These are phyloP conservation scores for Pristionchus mayeri DNA, from an alignment of 2,888 invertebrate genomes.

Conservation along the genomic window DNA sequence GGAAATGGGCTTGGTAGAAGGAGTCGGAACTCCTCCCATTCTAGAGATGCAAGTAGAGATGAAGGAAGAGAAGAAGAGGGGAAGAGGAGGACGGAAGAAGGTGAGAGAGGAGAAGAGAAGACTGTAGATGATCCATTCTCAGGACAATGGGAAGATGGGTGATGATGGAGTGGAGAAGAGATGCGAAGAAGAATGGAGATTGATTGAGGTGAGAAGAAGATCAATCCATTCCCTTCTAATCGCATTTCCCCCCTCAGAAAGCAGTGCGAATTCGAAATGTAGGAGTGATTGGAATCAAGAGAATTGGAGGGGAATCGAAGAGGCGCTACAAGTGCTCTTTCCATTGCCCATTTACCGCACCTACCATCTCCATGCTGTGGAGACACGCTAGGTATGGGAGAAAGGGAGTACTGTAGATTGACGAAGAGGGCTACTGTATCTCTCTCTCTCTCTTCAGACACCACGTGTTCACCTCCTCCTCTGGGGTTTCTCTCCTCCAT, in stretches of 20 bases:
- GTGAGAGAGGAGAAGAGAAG: not conserved
- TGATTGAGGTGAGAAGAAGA: not conserved
- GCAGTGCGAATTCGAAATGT: conserved; percentile 19
- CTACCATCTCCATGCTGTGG: not conserved
- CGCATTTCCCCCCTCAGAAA: not conserved
- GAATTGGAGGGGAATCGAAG: not conserved
- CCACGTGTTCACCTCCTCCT: not conserved
- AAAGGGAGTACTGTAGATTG: not conserved
- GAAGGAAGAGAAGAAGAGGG: not conserved
- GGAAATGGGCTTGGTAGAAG: not conserved
- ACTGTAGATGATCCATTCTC: not conserved
- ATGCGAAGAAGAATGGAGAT: not conserved
- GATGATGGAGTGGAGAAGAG: not conserved
- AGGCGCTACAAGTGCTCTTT: conserved; percentile 9
- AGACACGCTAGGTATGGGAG: conserved; percentile 3
- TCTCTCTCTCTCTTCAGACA: not conserved
- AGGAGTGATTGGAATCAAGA: conserved; percentile 25
- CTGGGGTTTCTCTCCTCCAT: not conserved
- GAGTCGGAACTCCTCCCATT: not conserved
- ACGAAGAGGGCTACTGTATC: not conserved
- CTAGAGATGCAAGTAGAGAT: conserved; percentile 2
- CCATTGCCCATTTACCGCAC: conserved; percentile 18
- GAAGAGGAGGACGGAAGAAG: not conserved
- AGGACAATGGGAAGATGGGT: not conserved
- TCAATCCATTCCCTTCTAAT: not conserved